Base-by-base conservation (phyloP, 2,888 invertebrate species). In the Tetrapedia diversipes region DNA sequence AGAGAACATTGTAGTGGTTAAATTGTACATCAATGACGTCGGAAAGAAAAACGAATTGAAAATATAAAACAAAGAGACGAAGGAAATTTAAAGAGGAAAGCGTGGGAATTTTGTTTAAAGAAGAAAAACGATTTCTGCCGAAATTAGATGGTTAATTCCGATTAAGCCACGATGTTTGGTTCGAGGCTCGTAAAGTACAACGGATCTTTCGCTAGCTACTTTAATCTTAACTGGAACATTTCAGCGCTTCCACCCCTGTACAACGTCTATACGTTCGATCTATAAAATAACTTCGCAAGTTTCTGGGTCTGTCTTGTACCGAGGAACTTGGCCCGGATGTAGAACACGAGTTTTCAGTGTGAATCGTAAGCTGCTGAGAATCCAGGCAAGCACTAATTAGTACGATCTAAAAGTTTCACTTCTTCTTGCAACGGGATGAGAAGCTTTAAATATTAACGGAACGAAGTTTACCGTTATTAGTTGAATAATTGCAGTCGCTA, bases 211-310 rank as follows among this genome's bases (percentile, higher is more conserved):
- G 1, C 24, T 19, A 29, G 27, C 22, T 59, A 24, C 16, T 43
- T 16, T 16, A 22, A 29, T 64, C 63, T 51, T 37, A 29, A 11
- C 22, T 53, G 6, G 10, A 53, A 29, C 19, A 14, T 19, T 29
- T 14, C 14, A 34, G n/a, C 19, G 27, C 37, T 51, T 16, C 0
- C 47, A 11, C 6, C 3, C 7, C 24, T 1, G 0, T 14, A 14
- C 29, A 34, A 22, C 22, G 1, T 22, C n/a, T 8, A 29, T 19
- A 37, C 14, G 27, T 53, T 29, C 64, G 19, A 64, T 64, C 39
- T n/a, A 34, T 11, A 11, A 53, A 16, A 53, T 29, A 64, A 64
- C 41, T 22, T 6, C 14, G 16, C 53, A n/a, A 64, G 64, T 53
- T 64, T 41, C 29, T 19, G n/a, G 11, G 1, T 49, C 8, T 27